These are phyloP conservation scores for Oreochromis grahami DNA, from an alignment of 2,797 vertebrate genomes.

Conservation along the genomic window DNA sequence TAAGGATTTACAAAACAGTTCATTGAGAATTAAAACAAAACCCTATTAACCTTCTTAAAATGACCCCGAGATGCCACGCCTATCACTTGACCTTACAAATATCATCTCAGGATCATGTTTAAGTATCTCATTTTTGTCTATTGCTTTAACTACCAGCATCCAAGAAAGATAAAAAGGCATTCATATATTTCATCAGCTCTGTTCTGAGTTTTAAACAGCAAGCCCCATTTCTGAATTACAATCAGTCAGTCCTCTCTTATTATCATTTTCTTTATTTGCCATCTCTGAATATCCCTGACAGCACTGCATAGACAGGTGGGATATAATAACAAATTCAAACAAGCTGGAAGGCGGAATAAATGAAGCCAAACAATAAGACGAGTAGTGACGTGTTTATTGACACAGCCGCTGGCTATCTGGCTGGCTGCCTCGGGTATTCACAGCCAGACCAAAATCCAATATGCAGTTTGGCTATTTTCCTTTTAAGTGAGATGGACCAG, in stretches of 20 bases:
- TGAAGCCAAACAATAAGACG: conserved; percentile 8
- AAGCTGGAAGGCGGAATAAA: neutral
- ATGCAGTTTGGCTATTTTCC: conserved; percentile 22
- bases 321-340: neutral
- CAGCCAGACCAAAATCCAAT: conserved; percentile 33
- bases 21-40: neutral
- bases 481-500: neutral
- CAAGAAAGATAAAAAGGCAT: neutral
- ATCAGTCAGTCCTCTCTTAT: neutral
- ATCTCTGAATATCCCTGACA: neutral
- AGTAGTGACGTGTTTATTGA: conserved; percentile 28
- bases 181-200: neutral
- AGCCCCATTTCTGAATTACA: neutral
- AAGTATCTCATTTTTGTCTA: neutral
- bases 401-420: conserved; percentile 11
- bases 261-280: neutral
- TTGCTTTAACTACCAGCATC: neutral
- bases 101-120: neutral
- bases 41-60: neutral
- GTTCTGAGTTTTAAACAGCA: neutral
- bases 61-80: neutral
- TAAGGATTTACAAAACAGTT: neutral
- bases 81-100: neutral
- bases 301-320: neutral
- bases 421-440: conserved; percentile 6